Percentiles rank a stretch among this genome's conserved stretches.
phyloP scores from a whole-genome alignment of 2,113 vertebrate genomes.

The Dromiciops gliroides region DNA sequence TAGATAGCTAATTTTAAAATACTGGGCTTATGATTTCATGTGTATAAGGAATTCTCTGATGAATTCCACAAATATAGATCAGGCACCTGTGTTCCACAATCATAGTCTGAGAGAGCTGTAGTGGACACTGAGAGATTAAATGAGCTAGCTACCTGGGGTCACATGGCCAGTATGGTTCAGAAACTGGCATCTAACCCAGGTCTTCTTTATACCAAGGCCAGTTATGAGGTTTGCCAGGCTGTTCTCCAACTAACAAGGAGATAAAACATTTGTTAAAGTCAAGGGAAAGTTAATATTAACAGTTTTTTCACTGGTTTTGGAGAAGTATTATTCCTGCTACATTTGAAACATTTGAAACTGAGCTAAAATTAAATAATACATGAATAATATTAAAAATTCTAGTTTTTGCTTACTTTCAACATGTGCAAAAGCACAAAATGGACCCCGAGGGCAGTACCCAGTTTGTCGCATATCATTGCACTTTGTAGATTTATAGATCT shows the following conservation, averaged over 20 bases:
- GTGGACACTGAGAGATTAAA: background rate
- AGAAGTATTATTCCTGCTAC: background rate
- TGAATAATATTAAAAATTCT: background rate
- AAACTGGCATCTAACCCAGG: background rate
- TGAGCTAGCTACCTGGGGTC: background rate
- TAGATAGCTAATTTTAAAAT: background rate
- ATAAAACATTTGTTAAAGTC: background rate
- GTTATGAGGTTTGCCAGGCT: background rate
- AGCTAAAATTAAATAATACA: background rate
- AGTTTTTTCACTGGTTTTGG: background rate
- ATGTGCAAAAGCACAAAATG: slow-evolving; percentile 95
- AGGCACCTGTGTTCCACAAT: background rate
- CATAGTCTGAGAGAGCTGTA: background rate
- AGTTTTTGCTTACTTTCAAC: slow-evolving; percentile 86
- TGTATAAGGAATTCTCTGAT: background rate
- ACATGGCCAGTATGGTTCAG: background rate
- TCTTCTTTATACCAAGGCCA: background rate
- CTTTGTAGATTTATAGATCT: slow-evolving; percentile 97
- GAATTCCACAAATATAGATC: background rate
- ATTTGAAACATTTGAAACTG: background rate
- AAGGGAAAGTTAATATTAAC: background rate
- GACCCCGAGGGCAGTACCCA: slow-evolving; percentile 93
- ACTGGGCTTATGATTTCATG: background rate
- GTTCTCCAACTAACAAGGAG: background rate
- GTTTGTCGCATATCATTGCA: slow-evolving; percentile 96